Base-by-base conservation (phyloP, 2,113 vertebrate species). In the Mesembrinibis cayennensis region DNA sequence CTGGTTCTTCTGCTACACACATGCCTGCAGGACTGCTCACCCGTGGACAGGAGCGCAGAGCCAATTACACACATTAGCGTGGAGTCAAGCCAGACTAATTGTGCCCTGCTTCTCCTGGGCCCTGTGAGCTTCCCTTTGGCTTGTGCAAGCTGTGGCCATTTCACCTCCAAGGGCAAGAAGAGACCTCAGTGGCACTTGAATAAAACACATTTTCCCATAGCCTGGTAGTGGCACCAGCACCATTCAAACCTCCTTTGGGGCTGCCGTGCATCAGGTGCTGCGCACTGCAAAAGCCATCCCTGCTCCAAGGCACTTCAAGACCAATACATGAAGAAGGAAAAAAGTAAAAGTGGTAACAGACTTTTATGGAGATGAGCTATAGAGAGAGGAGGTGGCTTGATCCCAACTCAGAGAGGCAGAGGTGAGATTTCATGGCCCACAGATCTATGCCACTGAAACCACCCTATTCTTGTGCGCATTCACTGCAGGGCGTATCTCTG, bases 11-110 rank as follows among this genome's bases (percentile, higher is more conserved):
- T 74, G 69, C 59, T 67, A 38, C 42, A 36, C 70, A n/a, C 36
- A 1, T 12, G 18, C 9, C 71, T 2, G 3, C 38, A 74, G 69
- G 59, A 50, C 72, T 58, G 69, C 77, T 55, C 69, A 71, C 55
- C 55, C 0, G 0, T 0, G 0, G 63, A 55, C 50, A 49, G 0
- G 11, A 81, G 38, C 0, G 0, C 63, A 36, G 52, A 81, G 55
- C 53, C 72, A 81, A 40, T 78, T 63, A 88, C 22, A 21, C 36
- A 70, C 73, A 58, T 66, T 27, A 92, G 36, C 3, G 0, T 38
- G 63, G 82, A 53, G 29, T 67, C 83, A 74, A 63, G 63, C 91
- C 91, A 89, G 67, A 23, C 15, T 87, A 80, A 78, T 62, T 73
- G 38, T 42, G 71, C n/a, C 50, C 38, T 53, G 52, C 59, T 69